Base-by-base conservation (phyloP, 2,888 invertebrate genomes). In the Calameuta pallipes region DNA sequence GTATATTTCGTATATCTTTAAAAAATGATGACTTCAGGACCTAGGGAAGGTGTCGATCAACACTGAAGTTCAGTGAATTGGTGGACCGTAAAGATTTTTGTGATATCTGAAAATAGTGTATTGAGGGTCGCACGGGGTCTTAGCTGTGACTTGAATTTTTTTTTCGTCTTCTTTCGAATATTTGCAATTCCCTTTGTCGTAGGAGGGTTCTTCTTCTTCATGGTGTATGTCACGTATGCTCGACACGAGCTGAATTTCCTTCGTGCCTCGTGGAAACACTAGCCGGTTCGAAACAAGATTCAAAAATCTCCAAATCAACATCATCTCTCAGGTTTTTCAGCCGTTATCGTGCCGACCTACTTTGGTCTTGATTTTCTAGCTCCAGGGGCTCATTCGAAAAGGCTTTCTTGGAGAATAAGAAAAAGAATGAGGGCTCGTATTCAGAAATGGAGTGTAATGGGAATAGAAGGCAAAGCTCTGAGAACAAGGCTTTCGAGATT, bases 131-230 rank as follows among this genome's bases (percentile, higher is more conserved):
- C 75, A 75, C 9, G 75, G 78, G 71, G 70, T 41, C 75, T 31
- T 69, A 78, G 71, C 71, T 76, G 78, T 75, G 78, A 78, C 78
- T 76, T 73, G 78, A 78, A 78, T 78, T 73, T 69, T 77, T 73
- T 74, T 77, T 31, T 74, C 30, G 35, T 34, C 23, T 33, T 41
- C 41, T 1, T 15, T 56, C 36, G 36, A 70, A 56, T 56, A 73
- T 78, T 76, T 68, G 78, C 37, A 71, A 78, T 78, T 78, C 78
- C 37, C 73, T 78, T 78, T 78, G 76, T 78, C 75, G 69, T 34
- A n/a, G 15, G 33, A 33, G 31, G 71, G 23, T 41, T 15, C 23
- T 23, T 41, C 41, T 23, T 41, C 23, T 31, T 71, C 71, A 0
- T 4, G 13, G 71, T 9, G 9, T 11, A 33, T 15, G 33, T 71